phyloP scores from a whole-genome alignment of 2,797 vertebrate genomes.

The Pygocentrus nattereri region DNA sequence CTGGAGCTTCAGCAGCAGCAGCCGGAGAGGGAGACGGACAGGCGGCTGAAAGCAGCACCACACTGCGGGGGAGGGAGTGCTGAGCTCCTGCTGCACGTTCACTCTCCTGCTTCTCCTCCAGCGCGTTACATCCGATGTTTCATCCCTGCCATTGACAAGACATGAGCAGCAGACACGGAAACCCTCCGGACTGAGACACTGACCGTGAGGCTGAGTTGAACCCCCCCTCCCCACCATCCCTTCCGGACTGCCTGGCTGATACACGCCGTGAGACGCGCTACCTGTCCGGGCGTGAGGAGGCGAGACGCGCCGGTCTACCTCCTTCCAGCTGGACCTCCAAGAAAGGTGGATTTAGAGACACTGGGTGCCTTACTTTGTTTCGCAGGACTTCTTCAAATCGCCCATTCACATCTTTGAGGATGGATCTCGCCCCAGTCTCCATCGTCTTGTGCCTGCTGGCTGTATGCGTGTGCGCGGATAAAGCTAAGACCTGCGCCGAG shows the following conservation, averaged over 20 bases:
- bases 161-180: constrained; percentile 53
- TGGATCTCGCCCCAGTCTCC: constrained; percentile 41
- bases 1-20: neutral
- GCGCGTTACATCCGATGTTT: neutral
- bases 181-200: constrained; percentile 51
- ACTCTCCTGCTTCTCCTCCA: neutral
- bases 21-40: neutral
- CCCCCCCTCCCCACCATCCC: too few relatives aligned
- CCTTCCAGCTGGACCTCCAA: too few relatives aligned
- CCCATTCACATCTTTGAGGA: constrained; percentile 33
- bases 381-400: constrained; percentile 11
- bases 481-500: constrained; percentile 88
- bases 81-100: constrained; percentile 3
- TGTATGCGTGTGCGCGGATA: constrained; percentile 73
- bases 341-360: neutral
- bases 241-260: neutral
- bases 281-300: constrained; percentile 17
- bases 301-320: neutral
- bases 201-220: constrained; percentile 3
- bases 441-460: constrained; percentile 59
- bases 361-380: constrained; percentile 4
- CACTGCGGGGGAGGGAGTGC: neutral
- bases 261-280: neutral
- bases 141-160: constrained; percentile 26
- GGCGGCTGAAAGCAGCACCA: neutral